Evolutionary conservation across 1,140 invertebrate genomes (phyloP).

Genomic region (Zaprionus ornatus): DNA sequence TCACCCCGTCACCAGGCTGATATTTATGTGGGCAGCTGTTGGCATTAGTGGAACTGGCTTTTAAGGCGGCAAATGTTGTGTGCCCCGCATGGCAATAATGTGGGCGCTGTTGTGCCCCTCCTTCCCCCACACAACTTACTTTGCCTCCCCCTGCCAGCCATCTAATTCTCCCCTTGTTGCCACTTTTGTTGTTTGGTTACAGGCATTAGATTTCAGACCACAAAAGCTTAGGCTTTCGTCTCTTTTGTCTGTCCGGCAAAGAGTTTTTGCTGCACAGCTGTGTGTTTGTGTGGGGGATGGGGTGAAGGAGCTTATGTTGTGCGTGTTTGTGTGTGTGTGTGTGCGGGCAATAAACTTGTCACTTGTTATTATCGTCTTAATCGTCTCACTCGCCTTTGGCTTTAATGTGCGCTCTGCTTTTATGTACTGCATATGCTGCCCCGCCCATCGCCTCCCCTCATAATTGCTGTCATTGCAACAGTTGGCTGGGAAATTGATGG

Average conservation of each 20-base stretch:
- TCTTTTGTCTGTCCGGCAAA: conserved; percentile 47
- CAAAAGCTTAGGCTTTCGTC: conserved; percentile 71
- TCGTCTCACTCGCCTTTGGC: conserved; percentile 59
- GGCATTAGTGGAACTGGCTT: conserved; percentile 79
- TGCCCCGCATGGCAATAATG: conserved; percentile 58
- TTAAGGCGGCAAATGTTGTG: conserved; percentile 71
- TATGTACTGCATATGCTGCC: conserved; percentile 44
- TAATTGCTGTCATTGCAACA: conserved; percentile 80
- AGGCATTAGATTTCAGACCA: conserved; percentile 75
- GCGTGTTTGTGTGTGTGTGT: conserved; percentile 27
- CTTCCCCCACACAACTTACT: neutral
- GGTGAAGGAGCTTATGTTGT: neutral
- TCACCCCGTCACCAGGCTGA: conserved; percentile 29
- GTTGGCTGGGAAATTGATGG: conserved; percentile 67
- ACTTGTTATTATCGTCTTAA: conserved; percentile 82
- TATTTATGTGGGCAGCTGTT: conserved; percentile 81
- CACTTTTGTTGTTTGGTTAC: conserved; percentile 52
- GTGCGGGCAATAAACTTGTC: conserved; percentile 76
- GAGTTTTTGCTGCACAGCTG: conserved; percentile 40
- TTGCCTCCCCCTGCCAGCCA: neutral
- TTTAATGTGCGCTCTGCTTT: conserved; percentile 43
- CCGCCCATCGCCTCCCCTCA: conserved; percentile 29
- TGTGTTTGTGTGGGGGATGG: conserved; percentile 2
- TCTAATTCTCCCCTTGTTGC: conserved; percentile 9
- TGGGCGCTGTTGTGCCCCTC: conserved; percentile 27